Evolutionary conservation across 2,888 invertebrate genomes (phyloP), one percentile per base, ranked within the genome.

Genomic region (Leucania comma): DNA sequence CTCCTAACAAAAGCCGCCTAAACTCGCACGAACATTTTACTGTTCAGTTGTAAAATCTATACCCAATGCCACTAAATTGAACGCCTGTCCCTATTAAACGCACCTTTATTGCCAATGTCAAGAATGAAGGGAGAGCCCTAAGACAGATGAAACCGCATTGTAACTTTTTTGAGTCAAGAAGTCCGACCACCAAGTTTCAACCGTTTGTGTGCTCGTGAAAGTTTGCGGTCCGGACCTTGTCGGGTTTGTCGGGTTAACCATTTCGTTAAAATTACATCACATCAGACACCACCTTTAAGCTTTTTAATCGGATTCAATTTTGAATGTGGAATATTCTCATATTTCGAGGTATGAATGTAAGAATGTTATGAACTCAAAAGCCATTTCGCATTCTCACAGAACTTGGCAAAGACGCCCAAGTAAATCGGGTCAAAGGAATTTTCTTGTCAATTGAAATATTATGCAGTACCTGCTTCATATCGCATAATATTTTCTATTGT

Each of bases 1-100:
- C 72, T 75, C 35, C n/a, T 68, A 78, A 87, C 80, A 86, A 85
- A 85, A 84, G 80, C 80, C 58, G 63, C 68, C 73, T 61, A 73
- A 77, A 67, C 72, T 54, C 60, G 59, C 68, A 65, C 64, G 51
- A 61, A 75, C 53, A 53, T 70, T 72, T 69, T 61, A 67, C 51
- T 74, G 65, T 65, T 59, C 50, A 26, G 57, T 50, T 66, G 29
- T 69, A 62, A 70, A 71, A 75, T 62, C 46, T 53, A 58, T 58
- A 71, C 59, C 17, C 62, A 35, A 29, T 67, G 64, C 26, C 46
- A 61, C 22, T 64, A 35, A 58, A 68, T 79, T 60, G 22, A 57
- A 72, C 17, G 32, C 20, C 32, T 60, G 12, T 42, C 54, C 42
- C 53, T 38, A 61, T 72, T 56, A 76, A 72, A 78, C 54, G 24